These are phyloP conservation scores for Meiosimyza decipiens DNA, from an alignment of 2,888 invertebrate genomes.

Conservation along the genomic window DNA sequence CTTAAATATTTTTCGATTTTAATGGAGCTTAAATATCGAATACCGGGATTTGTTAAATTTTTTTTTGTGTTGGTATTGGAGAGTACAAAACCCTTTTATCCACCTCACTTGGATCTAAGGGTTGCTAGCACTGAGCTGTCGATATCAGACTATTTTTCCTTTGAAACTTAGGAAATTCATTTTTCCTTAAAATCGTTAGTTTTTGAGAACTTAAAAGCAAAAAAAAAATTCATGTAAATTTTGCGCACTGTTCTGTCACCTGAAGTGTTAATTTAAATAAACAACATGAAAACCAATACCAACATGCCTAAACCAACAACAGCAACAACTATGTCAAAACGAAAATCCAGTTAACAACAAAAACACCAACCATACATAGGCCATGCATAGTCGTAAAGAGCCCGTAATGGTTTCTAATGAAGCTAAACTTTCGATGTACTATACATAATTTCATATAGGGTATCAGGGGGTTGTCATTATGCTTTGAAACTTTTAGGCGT, in stretches of 20 bases:
- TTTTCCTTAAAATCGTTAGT: too few species aligned
- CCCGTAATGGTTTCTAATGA: constrained; percentile 18
- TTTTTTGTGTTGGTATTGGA: too few species aligned
- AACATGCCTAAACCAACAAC: background rate
- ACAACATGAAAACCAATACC: constrained; percentile 16
- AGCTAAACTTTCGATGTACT: background rate
- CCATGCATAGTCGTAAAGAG: constrained; percentile 2
- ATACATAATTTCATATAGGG: background rate
- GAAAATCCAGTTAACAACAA: background rate
- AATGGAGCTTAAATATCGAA: too few species aligned
- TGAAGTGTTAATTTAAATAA: background rate
- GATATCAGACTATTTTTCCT: too few species aligned
- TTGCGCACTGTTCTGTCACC: constrained; percentile 1
- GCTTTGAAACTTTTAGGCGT: background rate
- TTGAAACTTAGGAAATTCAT: too few species aligned
- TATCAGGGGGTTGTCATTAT: background rate
- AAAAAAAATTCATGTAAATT: too few species aligned
- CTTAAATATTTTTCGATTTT: too few species aligned
- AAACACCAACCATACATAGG: background rate
- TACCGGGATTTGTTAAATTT: too few species aligned
- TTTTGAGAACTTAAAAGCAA: too few species aligned
- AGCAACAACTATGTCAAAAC: background rate
- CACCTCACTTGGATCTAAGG: too few species aligned
- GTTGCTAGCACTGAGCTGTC: too few species aligned
- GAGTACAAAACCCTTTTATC: too few species aligned